phyloP scores from a whole-genome alignment of 2,797 vertebrate species.

The Protonibea diacanthus region DNA sequence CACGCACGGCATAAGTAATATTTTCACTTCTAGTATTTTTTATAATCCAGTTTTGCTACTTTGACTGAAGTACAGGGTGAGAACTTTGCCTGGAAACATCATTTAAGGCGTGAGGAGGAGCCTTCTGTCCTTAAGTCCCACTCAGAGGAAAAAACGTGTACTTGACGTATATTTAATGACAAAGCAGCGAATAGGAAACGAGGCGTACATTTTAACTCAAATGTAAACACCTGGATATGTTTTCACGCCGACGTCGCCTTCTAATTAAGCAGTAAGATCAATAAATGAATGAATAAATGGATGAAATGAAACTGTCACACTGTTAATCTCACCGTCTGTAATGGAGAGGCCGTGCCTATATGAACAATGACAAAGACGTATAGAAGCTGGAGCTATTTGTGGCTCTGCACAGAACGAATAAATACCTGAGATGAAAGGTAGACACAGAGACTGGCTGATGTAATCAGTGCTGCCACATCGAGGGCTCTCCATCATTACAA shows the following conservation, averaged over 20 bases:
- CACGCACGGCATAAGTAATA: accelerated
- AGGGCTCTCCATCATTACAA: conserved; percentile 84
- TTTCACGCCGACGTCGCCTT: conserved; percentile 19
- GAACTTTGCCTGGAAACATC: background rate
- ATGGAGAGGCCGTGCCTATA: conserved; percentile 35
- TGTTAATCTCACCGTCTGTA: conserved; percentile 67
- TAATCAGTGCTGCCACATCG: conserved; percentile 78
- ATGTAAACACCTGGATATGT: conserved; percentile 32
- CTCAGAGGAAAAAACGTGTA: conserved; percentile 1
- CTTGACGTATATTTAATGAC: conserved; percentile 28
- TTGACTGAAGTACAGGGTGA: background rate
- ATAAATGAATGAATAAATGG: conserved; percentile 34
- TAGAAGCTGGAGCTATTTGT: conserved; percentile 81
- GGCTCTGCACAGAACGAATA: conserved; percentile 77
- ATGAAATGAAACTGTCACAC: conserved; percentile 46
- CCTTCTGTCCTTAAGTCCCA: conserved; percentile 2
- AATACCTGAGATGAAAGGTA: conserved; percentile 85
- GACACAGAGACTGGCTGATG: conserved; percentile 80
- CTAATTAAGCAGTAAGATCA: conserved; percentile 35
- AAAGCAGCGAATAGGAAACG: conserved; percentile 36
- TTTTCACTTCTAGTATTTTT: background rate
- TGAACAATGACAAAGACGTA: conserved; percentile 68
- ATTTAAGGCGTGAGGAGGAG: conserved; percentile 26
- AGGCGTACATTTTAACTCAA: conserved; percentile 27
- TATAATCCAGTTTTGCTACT: background rate